Evolutionary conservation across 2,113 vertebrate species (phyloP), one percentile per base, ranked within the genome.

Genomic region (Calyptommatus sinebrachiatus): DNA sequence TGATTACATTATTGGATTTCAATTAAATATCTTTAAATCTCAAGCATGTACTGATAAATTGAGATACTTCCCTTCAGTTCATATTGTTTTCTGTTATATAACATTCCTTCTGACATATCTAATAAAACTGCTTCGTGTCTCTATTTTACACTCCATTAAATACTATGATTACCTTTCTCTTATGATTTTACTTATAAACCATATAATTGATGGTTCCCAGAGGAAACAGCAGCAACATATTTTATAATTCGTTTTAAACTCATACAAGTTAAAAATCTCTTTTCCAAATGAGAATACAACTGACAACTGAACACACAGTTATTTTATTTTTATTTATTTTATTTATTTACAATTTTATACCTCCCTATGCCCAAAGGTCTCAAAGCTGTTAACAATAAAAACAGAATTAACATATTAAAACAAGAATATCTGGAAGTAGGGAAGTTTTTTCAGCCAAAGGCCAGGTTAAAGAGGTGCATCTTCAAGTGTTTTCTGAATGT

Each of bases 131-230:
- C 84, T 57, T 20, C n/a, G 41, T 78, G 29, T 46, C 0, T 6
- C 68, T 78, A 72, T 78, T 87, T 76, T 3, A 74, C 41, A 7
- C 48, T 77, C 70, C 79, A 77, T 85, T 85, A 77, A 78, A 71
- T 80, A 24, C 26, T 22, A 3, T 26, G 77, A 63, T 84, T 86
- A 75, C 35, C 10, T 50, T 61, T 16, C 26, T 45, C 10, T 46
- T 35, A 71, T 7, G 28, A 57, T 57, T 57, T 29, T 78, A 9
- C 48, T 5, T 69, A 84, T 86, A 80, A 57, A 22, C 57, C n/a
- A 21, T 71, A 45, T 77, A 67, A 61, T 63, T 46, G 71, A 84
- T 53, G 73, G n/a, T 77, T 7, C 11, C n/a, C 74, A 45, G 67
- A 77, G 74, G 8, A 67, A 53, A 31, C 22, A 53, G 26, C 29